phyloP scores from a whole-genome alignment of 2,888 invertebrate species.

The Eristalis arbustorum region DNA sequence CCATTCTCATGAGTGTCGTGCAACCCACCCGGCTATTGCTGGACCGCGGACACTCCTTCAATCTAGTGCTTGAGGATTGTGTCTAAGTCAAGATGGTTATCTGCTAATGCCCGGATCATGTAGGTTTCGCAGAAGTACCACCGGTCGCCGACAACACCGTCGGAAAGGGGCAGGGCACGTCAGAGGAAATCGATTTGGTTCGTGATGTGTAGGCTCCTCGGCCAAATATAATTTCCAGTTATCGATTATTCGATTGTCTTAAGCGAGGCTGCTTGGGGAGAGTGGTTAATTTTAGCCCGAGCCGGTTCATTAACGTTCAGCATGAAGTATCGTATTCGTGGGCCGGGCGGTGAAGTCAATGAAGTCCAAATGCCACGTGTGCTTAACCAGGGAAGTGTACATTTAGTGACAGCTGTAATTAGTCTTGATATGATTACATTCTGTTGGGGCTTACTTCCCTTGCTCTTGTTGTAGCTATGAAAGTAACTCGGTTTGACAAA shows the following conservation, averaged over 20 bases:
- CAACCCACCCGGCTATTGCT: slow-evolving; percentile 2
- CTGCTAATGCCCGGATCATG: background rate
- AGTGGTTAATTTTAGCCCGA: slow-evolving; percentile 4
- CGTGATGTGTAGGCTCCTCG: background rate
- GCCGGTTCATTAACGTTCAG: slow-evolving; percentile 13
- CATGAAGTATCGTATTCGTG: background rate
- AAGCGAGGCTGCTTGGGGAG: background rate
- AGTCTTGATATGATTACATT: background rate
- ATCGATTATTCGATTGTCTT: slow-evolving; percentile 33
- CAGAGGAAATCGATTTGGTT: background rate
- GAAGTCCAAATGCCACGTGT: background rate
- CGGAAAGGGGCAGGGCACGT: background rate
- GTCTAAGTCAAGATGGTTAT: slow-evolving; percentile 16
- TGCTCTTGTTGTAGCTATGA: background rate
- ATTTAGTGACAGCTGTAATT: background rate
- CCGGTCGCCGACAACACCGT: background rate
- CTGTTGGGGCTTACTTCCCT: background rate
- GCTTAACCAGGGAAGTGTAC: background rate
- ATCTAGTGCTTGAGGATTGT: background rate
- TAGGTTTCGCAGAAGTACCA: background rate
- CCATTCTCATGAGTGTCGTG: slow-evolving; percentile 41
- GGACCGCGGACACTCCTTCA: slow-evolving; percentile 32
- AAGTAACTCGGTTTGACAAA: background rate
- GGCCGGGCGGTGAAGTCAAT: background rate
- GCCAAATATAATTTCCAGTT: background rate